These are phyloP conservation scores for Elephas maximus DNA, from an alignment of 2,113 vertebrate species.

Conservation along the genomic window DNA sequence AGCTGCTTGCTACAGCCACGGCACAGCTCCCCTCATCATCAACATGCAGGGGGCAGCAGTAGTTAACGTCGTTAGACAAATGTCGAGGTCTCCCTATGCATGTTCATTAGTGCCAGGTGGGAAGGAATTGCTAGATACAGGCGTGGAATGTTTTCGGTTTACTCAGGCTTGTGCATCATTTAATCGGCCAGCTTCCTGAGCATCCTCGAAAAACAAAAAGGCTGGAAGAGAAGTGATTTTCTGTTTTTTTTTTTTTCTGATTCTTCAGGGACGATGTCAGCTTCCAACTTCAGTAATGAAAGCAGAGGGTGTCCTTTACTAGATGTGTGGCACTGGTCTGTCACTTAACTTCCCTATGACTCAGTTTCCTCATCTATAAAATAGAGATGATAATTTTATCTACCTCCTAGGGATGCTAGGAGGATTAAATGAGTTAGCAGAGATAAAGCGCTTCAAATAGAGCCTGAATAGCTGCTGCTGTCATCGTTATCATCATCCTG, in stretches of 20 bases:
- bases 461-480: background rate
- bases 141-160: background rate
- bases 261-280: background rate
- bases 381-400: background rate
- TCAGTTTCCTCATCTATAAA: background rate
- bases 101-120: slow-evolving; percentile 5
- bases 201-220: slow-evolving; percentile 1
- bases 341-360: background rate
- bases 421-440: background rate
- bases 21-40: background rate
- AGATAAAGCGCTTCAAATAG: background rate
- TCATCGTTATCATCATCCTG: too few species aligned
- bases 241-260: background rate
- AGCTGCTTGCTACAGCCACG: slow-evolving; percentile 57
- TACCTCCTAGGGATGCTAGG: background rate
- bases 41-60: slow-evolving; percentile 27
- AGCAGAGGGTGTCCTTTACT: background rate
- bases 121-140: slow-evolving; percentile 8
- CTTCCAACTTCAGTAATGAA: background rate
- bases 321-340: background rate
- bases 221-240: background rate
- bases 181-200: slow-evolving; percentile 20
- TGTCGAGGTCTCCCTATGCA: background rate
- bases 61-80: slow-evolving; percentile 20
- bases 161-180: background rate